Conservation (phyloP, 2,797 vertebrate genomes). For the Monodelphis domestica region DNA sequence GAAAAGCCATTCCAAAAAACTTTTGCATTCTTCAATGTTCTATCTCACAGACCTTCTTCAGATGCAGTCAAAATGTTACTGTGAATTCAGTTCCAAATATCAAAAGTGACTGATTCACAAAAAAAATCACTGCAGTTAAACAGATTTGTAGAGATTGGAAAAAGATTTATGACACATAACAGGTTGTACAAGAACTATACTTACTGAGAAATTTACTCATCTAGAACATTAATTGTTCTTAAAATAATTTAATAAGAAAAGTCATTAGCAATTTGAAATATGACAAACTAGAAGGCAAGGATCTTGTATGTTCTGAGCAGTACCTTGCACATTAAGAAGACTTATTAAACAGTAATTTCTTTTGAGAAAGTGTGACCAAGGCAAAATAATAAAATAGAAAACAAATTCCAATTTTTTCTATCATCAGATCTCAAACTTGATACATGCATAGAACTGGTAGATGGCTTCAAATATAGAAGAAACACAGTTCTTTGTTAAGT, state of each 20-base stretch:
- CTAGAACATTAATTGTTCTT: background rate
- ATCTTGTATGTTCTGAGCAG: background rate
- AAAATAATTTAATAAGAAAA: background rate
- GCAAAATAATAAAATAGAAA: background rate
- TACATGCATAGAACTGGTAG: background rate
- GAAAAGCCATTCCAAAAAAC: conserved; percentile 44
- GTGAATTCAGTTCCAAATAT: conserved; percentile 8
- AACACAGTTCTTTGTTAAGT: background rate
- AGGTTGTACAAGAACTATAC: background rate
- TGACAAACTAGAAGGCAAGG: background rate
- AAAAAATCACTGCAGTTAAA: background rate
- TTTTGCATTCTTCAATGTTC: conserved; percentile 42
- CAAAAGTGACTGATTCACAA: conserved; percentile 38
- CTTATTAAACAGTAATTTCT: background rate
- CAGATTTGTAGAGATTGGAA: background rate
- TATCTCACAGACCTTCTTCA: conserved; percentile 48
- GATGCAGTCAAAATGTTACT: conserved; percentile 26
- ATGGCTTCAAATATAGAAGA: background rate
- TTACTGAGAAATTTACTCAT: background rate
- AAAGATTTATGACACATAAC: background rate
- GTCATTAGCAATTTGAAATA: background rate
- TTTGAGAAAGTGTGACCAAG: background rate
- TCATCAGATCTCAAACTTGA: background rate
- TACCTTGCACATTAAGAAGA: background rate
- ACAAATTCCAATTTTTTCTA: background rate